These are phyloP conservation scores for Isichthys henryi DNA, from an alignment of 2,113 vertebrate species.

Conservation along the genomic window DNA sequence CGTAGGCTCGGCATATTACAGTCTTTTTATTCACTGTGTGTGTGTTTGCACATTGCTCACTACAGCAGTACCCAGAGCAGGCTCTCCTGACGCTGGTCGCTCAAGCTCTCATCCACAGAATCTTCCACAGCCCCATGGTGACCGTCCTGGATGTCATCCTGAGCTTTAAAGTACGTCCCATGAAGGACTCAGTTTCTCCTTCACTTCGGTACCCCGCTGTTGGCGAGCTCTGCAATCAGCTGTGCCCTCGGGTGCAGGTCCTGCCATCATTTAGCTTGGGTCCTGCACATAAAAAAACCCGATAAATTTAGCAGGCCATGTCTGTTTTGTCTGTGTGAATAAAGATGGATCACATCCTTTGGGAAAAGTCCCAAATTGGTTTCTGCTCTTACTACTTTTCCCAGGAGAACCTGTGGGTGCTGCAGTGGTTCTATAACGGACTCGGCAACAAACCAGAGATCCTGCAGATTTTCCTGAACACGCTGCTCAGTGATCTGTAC, in stretches of 20 bases:
- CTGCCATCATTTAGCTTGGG: not conserved
- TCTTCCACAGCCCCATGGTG: not conserved
- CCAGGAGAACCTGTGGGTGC: conserved; percentile 20
- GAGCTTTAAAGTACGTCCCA: conserved; percentile 15
- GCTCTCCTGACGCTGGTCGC: conserved; percentile 24
- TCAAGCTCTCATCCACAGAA: conserved; percentile 9
- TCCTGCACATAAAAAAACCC: not conserved
- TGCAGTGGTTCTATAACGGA: conserved; percentile 15
- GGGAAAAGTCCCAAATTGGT: not conserved
- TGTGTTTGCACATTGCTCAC: not conserved
- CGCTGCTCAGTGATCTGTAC: conserved; percentile 16
- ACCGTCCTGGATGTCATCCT: conserved; percentile 7
- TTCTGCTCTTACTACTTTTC: not conserved
- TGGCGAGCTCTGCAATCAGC: not conserved
- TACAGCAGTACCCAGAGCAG: conserved; percentile 14
- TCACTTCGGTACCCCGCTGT: not conserved
- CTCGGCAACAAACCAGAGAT: conserved; percentile 8
- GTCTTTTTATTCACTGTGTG: not conserved
- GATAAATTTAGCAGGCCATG: no score
- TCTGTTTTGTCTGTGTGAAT: not conserved
- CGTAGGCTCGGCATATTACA: not conserved
- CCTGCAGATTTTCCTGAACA: conserved; percentile 1
- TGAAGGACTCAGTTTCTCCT: not conserved
- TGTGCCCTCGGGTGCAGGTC: not conserved
- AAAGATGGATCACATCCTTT: not conserved